phyloP scores from a whole-genome alignment of 2,113 vertebrate species.

The Gymnocephalus cernua region DNA sequence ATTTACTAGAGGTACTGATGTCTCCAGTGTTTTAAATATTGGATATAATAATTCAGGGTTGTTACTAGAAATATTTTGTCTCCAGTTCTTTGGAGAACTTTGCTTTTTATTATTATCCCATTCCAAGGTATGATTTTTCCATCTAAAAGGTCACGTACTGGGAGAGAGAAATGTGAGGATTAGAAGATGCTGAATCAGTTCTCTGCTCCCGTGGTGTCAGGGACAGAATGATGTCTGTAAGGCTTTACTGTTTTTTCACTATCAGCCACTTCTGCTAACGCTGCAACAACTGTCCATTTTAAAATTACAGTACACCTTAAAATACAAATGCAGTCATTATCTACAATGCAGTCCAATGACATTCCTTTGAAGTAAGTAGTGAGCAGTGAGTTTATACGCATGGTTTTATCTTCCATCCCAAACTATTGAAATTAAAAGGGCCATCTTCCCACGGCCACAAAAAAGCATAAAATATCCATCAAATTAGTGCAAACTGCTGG shows the following conservation, averaged over 20 bases:
- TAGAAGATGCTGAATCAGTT: conserved; percentile 40
- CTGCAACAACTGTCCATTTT: conserved; percentile 28
- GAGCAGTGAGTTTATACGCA: not conserved
- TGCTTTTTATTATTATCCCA: not conserved
- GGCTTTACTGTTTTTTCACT: conserved; percentile 2
- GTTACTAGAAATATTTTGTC: not conserved
- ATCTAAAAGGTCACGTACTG: not conserved
- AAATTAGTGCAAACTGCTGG: conserved; percentile 18
- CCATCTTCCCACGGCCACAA: not conserved
- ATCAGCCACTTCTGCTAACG: conserved; percentile 7
- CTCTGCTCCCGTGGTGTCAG: not conserved
- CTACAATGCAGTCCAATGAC: rapidly evolving
- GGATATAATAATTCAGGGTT: not conserved
- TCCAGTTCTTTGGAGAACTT: not conserved
- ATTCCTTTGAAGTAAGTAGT: conserved; percentile 9
- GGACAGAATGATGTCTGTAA: conserved; percentile 25
- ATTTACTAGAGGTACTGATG: not conserved
- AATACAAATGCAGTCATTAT: conserved; percentile 33
- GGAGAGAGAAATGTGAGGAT: conserved; percentile 5
- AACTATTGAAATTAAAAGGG: not conserved
- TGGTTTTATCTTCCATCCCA: not conserved
- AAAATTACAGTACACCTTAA: conserved; percentile 27
- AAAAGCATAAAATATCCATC: conserved; percentile 19
- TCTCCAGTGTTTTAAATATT: not conserved
- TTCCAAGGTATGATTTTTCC: not conserved